A percentile compares a stretch with the other conserved stretches of the same genome.
Conservation (phyloP, 2,113 vertebrate genomes). For the Octodon degus region DNA sequence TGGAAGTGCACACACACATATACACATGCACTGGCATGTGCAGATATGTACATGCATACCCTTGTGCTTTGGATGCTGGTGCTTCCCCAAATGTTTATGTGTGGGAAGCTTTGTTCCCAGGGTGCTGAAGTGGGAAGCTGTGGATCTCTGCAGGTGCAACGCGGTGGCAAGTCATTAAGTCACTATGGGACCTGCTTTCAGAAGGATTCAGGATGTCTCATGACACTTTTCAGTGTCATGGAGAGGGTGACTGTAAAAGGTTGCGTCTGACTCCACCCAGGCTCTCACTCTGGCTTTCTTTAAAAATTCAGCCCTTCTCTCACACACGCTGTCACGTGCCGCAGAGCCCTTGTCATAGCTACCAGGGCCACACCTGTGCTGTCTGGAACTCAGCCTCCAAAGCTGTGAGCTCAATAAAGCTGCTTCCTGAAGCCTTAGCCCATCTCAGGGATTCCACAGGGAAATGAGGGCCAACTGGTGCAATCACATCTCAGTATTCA, state of each 20-base stretch:
- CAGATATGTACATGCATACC: background rate
- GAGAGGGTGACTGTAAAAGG: background rate
- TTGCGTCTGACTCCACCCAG: background rate
- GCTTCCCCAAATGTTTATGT: background rate
- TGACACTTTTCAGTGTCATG: background rate
- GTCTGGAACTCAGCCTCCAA: background rate
- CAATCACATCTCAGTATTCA: accelerated
- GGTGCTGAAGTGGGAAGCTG: background rate
- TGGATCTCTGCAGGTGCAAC: background rate
- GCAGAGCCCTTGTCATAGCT: too few relatives aligned
- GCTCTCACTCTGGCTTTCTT: background rate
- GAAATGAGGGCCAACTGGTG: background rate
- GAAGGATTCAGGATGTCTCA: background rate
- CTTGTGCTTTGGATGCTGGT: too few relatives aligned
- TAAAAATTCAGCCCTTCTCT: background rate
- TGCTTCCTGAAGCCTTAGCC: background rate
- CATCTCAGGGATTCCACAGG: background rate
- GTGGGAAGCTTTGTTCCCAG: background rate
- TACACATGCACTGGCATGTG: background rate
- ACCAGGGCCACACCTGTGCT: background rate
- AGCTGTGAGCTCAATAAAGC: background rate
- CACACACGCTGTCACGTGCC: background rate
- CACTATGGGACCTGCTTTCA: background rate
- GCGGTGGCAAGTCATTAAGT: background rate
- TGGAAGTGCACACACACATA: background rate